Evolutionary conservation across 1,140 invertebrate genomes (phyloP).

Genomic region (Pristionchus pacificus): DNA sequence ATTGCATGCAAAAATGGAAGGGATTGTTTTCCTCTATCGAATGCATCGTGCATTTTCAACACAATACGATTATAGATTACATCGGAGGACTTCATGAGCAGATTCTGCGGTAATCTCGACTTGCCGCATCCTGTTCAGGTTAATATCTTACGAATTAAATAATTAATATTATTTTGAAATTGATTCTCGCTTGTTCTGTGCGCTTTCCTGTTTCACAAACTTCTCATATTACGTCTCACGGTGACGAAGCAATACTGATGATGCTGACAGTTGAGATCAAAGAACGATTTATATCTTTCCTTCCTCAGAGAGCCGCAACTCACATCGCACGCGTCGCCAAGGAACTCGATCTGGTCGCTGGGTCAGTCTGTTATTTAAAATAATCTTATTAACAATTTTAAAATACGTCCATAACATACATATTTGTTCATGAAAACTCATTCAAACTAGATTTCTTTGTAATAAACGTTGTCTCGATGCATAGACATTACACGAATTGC

Average conservation of each 20-base stretch:
- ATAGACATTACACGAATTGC: too few species aligned
- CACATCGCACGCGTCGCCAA: conserved; percentile 93
- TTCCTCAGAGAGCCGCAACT: conserved; percentile 81
- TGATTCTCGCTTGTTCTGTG: too few species aligned
- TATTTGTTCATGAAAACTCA: not conserved
- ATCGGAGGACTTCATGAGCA: conserved; percentile 89
- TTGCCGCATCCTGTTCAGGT: conserved; percentile 76
- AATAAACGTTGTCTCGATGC: not conserved
- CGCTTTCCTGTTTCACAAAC: not conserved
- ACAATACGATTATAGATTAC: conserved; percentile 70
- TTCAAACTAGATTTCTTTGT: not conserved
- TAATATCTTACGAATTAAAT: too few species aligned
- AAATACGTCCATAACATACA: not conserved
- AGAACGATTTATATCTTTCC: too few species aligned
- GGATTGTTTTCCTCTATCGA: too few species aligned
- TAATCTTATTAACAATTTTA: conserved; percentile 10
- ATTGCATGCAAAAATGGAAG: too few species aligned
- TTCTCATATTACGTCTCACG: conserved; percentile 1
- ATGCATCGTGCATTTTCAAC: not conserved
- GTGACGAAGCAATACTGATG: not conserved
- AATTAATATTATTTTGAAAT: too few species aligned
- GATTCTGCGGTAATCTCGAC: conserved; percentile 67
- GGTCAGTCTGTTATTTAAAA: conserved; percentile 59
- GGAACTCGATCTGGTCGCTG: conserved; percentile 92
- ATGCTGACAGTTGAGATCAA: too few species aligned